These are phyloP conservation scores for Pachyuromys duprasi DNA, from an alignment of 2,797 vertebrate species.

Conservation along the genomic window DNA sequence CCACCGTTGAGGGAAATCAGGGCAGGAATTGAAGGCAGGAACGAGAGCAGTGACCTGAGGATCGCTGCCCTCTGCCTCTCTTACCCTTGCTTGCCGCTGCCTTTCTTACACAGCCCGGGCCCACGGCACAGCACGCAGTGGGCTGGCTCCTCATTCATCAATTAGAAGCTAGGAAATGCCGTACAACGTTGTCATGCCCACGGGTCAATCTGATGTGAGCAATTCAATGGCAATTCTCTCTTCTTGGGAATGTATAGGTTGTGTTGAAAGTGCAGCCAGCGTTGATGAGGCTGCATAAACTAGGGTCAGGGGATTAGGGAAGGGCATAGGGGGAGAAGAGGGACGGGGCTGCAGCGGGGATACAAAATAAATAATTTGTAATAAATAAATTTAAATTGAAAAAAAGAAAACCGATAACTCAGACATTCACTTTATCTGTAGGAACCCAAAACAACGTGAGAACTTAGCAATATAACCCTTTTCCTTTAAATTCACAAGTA, in stretches of 20 bases:
- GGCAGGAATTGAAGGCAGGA: neutral
- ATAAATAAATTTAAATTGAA: too few relatives aligned
- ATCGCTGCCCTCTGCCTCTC: too few relatives aligned
- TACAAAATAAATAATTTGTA: too few relatives aligned
- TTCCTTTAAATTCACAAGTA: conserved; percentile 35
- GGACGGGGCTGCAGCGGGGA: too few relatives aligned
- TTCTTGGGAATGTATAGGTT: neutral
- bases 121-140: neutral
- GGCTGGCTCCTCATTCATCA: neutral
- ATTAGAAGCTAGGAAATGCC: neutral
- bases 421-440: neutral
- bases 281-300: too few relatives aligned
- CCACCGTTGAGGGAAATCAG: neutral
- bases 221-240: neutral
- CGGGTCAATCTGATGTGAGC: neutral
- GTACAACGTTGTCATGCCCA: neutral
- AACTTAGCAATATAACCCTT: neutral
- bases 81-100: too few relatives aligned
- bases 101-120: neutral
- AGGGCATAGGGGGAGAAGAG: too few relatives aligned
- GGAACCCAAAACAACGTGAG: neutral
- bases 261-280: neutral
- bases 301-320: too few relatives aligned
- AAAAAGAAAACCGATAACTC: neutral
- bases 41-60: neutral